Evolutionary conservation across 64 coral and sea anemone species (phyloP).

Genomic region (Catalaphyllia jardinei): DNA sequence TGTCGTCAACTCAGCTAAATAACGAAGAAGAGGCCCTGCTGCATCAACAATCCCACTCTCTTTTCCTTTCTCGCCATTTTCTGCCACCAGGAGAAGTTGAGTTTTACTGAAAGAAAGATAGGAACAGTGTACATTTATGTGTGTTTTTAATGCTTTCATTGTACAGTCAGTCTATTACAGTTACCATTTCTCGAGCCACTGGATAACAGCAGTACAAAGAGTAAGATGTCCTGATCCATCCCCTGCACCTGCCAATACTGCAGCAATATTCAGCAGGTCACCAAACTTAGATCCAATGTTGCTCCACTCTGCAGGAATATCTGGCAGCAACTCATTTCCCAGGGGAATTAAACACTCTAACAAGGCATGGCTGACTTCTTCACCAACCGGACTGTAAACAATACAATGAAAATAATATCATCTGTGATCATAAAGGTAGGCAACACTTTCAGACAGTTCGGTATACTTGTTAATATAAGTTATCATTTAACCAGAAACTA

Average conservation of each 20-base stretch:
- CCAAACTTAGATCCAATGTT: conserved; percentile 84
- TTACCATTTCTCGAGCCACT: conserved; percentile 91
- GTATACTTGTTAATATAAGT: no score
- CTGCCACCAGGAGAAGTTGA: conserved; percentile 57
- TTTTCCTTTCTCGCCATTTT: conserved; percentile 61
- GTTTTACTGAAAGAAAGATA: conserved; percentile 55
- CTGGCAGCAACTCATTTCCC: conserved; percentile 73
- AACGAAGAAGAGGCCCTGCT: conserved; percentile 74
- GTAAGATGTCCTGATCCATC: conserved; percentile 84
- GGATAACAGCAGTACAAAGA: conserved; percentile 75
- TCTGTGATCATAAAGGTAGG: neutral
- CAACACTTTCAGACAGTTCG: no score
- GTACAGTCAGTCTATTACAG: neutral
- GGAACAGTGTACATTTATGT: neutral
- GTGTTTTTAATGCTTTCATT: neutral
- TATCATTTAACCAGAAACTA: no score
- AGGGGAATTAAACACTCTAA: conserved; percentile 71
- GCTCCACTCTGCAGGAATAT: conserved; percentile 46
- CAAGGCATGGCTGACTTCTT: conserved; percentile 45
- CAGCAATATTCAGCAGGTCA: conserved; percentile 82
- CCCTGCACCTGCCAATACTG: conserved; percentile 80
- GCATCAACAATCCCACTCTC: conserved; percentile 85
- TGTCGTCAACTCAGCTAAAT: conserved; percentile 84
- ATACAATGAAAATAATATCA: neutral
- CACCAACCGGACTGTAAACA: conserved; percentile 62